Evolutionary conservation across 37 sponge, comb jelly and placozoan genomes (phyloP), one percentile per base, ranked within the genome.

Genomic region (Ianthella basta): DNA sequence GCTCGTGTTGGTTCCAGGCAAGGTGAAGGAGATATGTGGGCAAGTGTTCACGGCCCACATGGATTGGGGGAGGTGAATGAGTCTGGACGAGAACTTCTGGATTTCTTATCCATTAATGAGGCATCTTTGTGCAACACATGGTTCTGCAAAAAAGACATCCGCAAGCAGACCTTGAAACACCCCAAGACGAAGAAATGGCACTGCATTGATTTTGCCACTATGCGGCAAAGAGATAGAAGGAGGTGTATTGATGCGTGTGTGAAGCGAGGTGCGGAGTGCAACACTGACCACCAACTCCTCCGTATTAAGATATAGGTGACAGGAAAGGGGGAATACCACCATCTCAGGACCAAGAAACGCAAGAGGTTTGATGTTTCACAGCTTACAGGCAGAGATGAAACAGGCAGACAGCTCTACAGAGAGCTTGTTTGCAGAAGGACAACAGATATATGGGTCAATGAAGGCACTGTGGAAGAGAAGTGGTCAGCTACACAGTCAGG

Each of bases 181-280:
- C 68, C 68, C 15, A 66, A 66, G 68, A 40, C 53, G 27, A 80
- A 66, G 35, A n/a, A 24, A 32, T 70, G 73, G 0, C 15, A 53
- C 57, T 85, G 85, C 39, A 77, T 87, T 67, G 82, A 80, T n/a
- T 87, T 69, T 67, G 81, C 57, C 37, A 80, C 80, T 15, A 75
- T 85, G 50, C 59, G 63, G 4, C 77, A 75, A 74, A 55, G 79
- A 29, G 77, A 85, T 29, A 15, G 63, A 63, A 73, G 79, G 63
- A 61, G 37, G 37, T 85, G 86, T 38, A 33, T 85, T 12, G 65
- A 85, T 83, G 84, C 36, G 30, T n/a, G 30, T 32, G 84, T 83
- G 6, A 66, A 44, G 56, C 25, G 80, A 35, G 84, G 84, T 38
- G 84, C 84, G 38, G 84, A 67, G 29, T 83, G 84, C 55, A 66